A percentile compares a stretch with the other conserved stretches of the same genome.
These are phyloP conservation scores for Emydoidea blandingii DNA, from an alignment of 2,797 vertebrate species.

Conservation along the genomic window DNA sequence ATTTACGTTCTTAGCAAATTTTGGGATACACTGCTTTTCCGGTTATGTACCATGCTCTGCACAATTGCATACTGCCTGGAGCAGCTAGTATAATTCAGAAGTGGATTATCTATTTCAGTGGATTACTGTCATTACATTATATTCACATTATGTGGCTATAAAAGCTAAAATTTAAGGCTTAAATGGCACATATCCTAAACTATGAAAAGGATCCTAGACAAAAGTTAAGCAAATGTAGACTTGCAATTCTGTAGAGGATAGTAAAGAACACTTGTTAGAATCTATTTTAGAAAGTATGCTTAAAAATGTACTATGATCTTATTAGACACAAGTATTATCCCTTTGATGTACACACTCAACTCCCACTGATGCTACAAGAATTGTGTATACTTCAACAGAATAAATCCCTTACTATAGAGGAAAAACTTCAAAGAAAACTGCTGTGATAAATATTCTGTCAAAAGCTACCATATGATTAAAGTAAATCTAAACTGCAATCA, in stretches of 20 bases:
- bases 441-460: neutral
- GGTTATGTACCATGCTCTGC: accelerated
- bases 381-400: neutral
- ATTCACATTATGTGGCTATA: neutral
- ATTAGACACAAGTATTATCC: neutral
- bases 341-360: neutral
- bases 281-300: too few relatives aligned
- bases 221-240: neutral
- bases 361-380: neutral
- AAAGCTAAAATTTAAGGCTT: neutral
- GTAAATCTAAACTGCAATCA: neutral
- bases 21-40: neutral
- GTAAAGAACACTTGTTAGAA: neutral
- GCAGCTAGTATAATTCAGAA: neutral
- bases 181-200: neutral
- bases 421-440: neutral
- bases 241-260: accelerated
- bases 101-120: neutral
- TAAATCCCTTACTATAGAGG: neutral
- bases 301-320: too few relatives aligned
- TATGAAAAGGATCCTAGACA: neutral
- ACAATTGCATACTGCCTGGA: accelerated
- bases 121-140: neutral
- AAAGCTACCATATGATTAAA: neutral
- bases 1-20: neutral